Evolutionary conservation across 2,888 invertebrate species (phyloP), one percentile per base, ranked within the genome.

Genomic region (Drosophila atroscutellata): DNA sequence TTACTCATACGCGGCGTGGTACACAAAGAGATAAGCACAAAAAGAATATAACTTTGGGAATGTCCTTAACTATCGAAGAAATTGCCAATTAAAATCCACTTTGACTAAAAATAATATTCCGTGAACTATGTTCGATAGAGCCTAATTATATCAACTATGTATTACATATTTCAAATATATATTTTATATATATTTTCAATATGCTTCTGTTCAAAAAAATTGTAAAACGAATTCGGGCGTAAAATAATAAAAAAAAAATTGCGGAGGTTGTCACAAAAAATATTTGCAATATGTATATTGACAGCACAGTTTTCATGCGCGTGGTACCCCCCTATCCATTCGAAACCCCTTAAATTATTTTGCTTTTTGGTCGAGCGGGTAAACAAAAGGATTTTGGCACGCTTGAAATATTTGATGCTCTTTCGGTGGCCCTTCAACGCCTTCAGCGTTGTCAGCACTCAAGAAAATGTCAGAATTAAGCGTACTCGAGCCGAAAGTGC

Each of bases 1-100:
- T 81, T 73, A 84, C 73, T 79, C 77, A 84, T 77, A 77, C 81
- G 83, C 62, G 72, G 55, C 51, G 49, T 72, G 64, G 49, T 15
- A 42, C 57, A 58, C 24, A 3, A 8, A 24, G 8, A 32, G 32
- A 18, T 11, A 30, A 37, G 11, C 49, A 37, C 30, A 15, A 45
- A 20, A 24, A 15, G 7, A 15, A 15, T 45, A 8, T 15, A 24
- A 45, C 8, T 45, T 45, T 45, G 15, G 4, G 24, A 8, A 8
- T 45, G 4, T 45, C 18, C 18, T 9, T 18, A 49, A 49, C 26
- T 49, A 20, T 3, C 13, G 7, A 20, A 45, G 2, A 24, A 15
- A 7, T 24, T 24, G 20, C 1, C 20, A 24, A 7, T 20, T 45
- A 4, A 24, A 45, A 45, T 45, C 13, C 7, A 3, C 20, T 7